Conservation (phyloP, 2,113 vertebrate species). For the Catharus minimus region DNA sequence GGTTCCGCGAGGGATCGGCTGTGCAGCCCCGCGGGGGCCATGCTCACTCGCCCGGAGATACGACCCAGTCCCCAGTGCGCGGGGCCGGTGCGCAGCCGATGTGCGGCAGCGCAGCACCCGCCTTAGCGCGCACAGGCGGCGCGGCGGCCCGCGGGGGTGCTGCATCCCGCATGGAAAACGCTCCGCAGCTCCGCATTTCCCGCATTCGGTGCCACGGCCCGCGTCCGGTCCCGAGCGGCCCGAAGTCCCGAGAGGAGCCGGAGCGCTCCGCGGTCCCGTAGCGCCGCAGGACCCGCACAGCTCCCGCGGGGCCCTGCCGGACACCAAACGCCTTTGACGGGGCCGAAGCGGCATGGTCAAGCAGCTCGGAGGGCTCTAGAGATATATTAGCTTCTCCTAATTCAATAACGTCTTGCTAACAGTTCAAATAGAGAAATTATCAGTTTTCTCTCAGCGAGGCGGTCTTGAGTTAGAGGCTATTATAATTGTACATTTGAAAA, state of each 20-base stretch:
- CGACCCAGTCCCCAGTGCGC: background rate
- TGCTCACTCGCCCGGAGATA: fast-evolving
- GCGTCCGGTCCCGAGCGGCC: background rate
- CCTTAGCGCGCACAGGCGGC: background rate
- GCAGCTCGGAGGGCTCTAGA: background rate
- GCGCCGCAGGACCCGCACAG: background rate
- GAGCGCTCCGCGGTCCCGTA: background rate
- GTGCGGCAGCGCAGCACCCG: background rate
- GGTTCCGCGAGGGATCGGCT: background rate
- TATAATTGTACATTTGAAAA: conserved; percentile 74
- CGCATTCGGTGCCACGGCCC: background rate
- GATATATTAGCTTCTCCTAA: conserved; percentile 60
- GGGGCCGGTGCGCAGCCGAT: background rate
- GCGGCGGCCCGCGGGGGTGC: background rate
- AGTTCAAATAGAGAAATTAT: conserved; percentile 81
- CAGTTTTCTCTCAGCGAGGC: conserved; percentile 77
- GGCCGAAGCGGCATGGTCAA: conserved; percentile 47
- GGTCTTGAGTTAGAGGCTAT: conserved; percentile 74
- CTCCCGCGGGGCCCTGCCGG: background rate
- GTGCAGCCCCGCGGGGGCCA: background rate
- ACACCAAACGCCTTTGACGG: background rate
- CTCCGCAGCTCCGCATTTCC: background rate
- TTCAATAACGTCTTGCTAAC: conserved; percentile 76
- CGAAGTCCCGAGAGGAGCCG: background rate
- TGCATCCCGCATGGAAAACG: background rate